Conservation (phyloP, 2,797 vertebrate species). For the Enteromius unitaeniatus region DNA sequence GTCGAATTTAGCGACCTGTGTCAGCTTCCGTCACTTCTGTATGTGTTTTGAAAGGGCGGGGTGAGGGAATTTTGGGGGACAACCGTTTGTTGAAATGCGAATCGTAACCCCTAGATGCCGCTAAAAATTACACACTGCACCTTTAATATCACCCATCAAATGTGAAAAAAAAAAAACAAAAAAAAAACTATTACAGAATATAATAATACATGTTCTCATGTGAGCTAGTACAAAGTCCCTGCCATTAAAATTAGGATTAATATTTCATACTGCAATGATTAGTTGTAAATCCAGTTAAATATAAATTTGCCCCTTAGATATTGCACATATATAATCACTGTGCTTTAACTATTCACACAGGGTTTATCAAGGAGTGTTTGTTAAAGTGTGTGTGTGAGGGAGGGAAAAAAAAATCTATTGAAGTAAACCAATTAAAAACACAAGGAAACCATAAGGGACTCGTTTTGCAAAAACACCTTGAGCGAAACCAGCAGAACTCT, state of each 20-base stretch:
- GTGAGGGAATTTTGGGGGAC: too few relatives aligned
- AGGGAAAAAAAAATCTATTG: conserved; percentile 25
- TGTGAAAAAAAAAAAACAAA: neutral
- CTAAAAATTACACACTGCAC: too few relatives aligned
- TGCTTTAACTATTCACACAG: conserved; percentile 59
- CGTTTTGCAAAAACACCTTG: conserved; percentile 42
- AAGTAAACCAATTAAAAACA: conserved; percentile 55
- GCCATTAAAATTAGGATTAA: conserved; percentile 54
- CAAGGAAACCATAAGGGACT: conserved; percentile 42
- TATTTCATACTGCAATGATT: conserved; percentile 62
- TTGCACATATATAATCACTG: conserved; percentile 59
- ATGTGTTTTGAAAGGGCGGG: too few relatives aligned
- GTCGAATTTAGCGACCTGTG: too few relatives aligned
- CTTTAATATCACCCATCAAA: neutral
- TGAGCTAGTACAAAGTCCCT: conserved; percentile 5
- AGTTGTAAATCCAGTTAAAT: conserved; percentile 66
- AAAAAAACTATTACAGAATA: neutral
- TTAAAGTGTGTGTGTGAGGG: neutral
- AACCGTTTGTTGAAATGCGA: too few relatives aligned
- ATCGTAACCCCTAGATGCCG: too few relatives aligned
- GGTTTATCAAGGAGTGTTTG: conserved; percentile 15
- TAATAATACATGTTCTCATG: neutral
- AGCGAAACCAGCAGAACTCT: conserved; percentile 12
- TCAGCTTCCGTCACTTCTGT: too few relatives aligned
- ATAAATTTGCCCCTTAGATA: conserved; percentile 64